phyloP scores from a whole-genome alignment of 1,140 invertebrate genomes.

The Littorina saxatilis region DNA sequence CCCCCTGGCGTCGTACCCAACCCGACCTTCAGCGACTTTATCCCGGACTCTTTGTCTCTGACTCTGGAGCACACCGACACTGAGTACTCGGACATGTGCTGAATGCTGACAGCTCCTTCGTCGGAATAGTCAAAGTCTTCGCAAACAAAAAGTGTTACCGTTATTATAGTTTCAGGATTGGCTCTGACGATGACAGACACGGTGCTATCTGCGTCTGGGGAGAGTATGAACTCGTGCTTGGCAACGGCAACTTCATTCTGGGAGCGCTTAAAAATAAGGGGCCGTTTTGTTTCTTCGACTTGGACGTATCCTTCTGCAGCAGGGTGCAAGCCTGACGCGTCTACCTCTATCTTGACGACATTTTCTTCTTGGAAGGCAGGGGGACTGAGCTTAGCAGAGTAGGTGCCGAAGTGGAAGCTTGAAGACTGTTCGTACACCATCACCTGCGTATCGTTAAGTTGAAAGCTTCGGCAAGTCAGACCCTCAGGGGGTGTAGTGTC shows the following conservation, averaged over 20 bases:
- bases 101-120: slow-evolving; percentile 1
- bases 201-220: not conserved
- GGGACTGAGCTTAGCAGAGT: not conserved
- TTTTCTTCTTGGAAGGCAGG: not conserved
- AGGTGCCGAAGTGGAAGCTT: not conserved
- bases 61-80: slow-evolving; percentile 35
- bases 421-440: not conserved
- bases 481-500: not conserved
- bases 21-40: slow-evolving; percentile 32
- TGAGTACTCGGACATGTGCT: slow-evolving; percentile 37
- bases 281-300: not conserved
- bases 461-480: not conserved
- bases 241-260: not conserved
- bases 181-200: not conserved
- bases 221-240: not conserved
- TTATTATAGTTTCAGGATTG: not conserved
- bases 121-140: not conserved
- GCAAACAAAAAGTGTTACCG: not conserved
- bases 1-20: slow-evolving; percentile 42
- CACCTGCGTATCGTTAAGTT: not conserved
- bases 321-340: not conserved
- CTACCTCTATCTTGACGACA: not conserved
- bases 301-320: not conserved
- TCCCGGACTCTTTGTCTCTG: slow-evolving; percentile 44
- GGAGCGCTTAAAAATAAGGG: not conserved